A percentile compares a stretch with the other conserved stretches of the same genome.
These are phyloP conservation scores for Saguinus imperator DNA, from an alignment of 2,113 vertebrate species.

Conservation along the genomic window DNA sequence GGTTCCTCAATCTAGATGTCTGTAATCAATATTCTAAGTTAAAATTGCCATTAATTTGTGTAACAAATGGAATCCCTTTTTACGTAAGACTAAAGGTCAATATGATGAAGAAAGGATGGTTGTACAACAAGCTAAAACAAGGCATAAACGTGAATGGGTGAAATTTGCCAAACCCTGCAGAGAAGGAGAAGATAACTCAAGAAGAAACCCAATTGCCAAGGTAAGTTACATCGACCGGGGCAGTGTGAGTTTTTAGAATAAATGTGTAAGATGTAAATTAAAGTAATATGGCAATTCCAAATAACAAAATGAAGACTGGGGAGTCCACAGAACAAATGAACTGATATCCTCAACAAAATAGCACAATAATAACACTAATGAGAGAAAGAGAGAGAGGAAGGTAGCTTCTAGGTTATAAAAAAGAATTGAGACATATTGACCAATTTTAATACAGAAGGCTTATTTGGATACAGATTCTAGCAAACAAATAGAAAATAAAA, in stretches of 20 bases:
- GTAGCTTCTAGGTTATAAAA: neutral
- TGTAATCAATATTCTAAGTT: neutral
- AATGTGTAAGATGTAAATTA: neutral
- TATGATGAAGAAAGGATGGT: conserved; percentile 74
- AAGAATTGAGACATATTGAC: conserved; percentile 13
- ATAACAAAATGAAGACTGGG: neutral
- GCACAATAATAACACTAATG: neutral
- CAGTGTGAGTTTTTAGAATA: neutral
- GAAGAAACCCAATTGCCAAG: conserved; percentile 86
- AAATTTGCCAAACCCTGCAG: conserved; percentile 85
- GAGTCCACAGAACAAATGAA: conserved; percentile 19
- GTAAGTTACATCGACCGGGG: conserved; percentile 76
- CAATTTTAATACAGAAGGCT: conserved; percentile 7
- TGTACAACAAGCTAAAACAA: conserved; percentile 78
- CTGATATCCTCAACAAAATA: neutral
- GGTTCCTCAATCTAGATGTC: neutral
- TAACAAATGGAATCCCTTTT: conserved; percentile 49
- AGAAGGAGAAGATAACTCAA: conserved; percentile 87
- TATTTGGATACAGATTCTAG: neutral
- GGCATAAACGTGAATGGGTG: conserved; percentile 89
- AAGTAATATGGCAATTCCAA: neutral
- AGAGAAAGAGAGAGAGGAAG: neutral
- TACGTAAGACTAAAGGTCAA: conserved; percentile 81
- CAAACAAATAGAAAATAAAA: neutral
- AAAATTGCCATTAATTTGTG: neutral